Percentiles rank a stretch among this genome's conserved stretches.
phyloP scores from a whole-genome alignment of 2,888 invertebrate species.

The Heliconius ethilla region DNA sequence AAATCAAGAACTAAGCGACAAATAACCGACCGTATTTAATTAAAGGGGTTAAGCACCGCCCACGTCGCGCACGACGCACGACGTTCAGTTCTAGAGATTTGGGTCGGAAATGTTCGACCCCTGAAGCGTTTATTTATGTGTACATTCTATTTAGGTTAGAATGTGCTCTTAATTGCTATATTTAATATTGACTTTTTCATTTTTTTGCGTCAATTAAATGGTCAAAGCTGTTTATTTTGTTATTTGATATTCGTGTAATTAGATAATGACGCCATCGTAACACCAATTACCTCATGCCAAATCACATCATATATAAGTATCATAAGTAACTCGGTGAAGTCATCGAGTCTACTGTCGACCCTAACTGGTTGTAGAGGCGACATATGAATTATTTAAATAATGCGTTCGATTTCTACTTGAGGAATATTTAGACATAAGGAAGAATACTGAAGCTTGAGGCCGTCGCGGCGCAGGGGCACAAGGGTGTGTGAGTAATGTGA shows the following conservation, averaged over 20 bases:
- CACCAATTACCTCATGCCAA: neutral
- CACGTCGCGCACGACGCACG: constrained; percentile 10
- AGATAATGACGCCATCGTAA: neutral
- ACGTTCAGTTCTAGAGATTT: constrained; percentile 30
- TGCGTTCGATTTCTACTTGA: neutral
- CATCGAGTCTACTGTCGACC: neutral
- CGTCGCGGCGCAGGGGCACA: too few relatives aligned
- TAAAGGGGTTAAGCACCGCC: constrained; percentile 30
- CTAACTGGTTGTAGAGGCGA: neutral
- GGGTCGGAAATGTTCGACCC: constrained; percentile 29
- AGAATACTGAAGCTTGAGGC: neutral
- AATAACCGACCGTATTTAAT: constrained; percentile 30
- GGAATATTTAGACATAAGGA: neutral
- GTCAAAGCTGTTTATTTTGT: neutral
- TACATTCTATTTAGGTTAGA: constrained; percentile 18
- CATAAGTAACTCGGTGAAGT: too few relatives aligned
- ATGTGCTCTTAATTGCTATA: constrained; percentile 22
- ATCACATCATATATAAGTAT: too few relatives aligned
- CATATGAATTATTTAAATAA: neutral
- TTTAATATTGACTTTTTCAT: constrained; percentile 4
- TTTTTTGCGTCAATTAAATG: constrained; percentile 5
- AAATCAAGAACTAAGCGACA: constrained; percentile 23
- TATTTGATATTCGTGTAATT: neutral
- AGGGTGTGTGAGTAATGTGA: too few relatives aligned
- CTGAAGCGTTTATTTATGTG: constrained; percentile 22